phyloP scores from a whole-genome alignment of 1,140 invertebrate genomes.

The Drosophila rhopaloa region DNA sequence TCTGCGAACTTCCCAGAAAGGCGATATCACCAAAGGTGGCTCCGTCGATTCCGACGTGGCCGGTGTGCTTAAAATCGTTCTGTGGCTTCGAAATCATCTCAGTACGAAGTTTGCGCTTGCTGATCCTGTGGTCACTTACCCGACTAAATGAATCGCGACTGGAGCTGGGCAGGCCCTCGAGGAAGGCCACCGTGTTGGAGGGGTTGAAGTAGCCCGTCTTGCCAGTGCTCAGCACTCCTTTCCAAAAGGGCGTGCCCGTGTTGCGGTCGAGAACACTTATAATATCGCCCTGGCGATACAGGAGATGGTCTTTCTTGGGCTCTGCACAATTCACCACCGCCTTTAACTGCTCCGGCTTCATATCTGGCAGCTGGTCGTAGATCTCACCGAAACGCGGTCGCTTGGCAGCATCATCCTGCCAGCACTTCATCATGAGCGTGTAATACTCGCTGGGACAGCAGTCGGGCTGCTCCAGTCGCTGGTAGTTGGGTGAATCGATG shows the following conservation, averaged over 20 bases:
- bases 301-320: constrained; percentile 88
- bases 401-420: constrained; percentile 95
- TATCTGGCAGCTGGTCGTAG: constrained; percentile 91
- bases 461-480: constrained; percentile 95
- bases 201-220: constrained; percentile 96
- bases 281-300: constrained; percentile 94
- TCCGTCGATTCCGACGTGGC: constrained; percentile 98
- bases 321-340: constrained; percentile 85
- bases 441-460: constrained; percentile 98
- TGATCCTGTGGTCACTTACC: constrained; percentile 83
- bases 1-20: constrained; percentile 88
- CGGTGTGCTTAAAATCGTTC: constrained; percentile 98
- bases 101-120: constrained; percentile 89
- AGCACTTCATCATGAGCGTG: constrained; percentile 96
- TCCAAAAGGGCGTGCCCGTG: constrained; percentile 89
- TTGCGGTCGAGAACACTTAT: constrained; percentile 97
- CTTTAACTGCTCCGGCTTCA: constrained; percentile 96
- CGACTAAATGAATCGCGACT: constrained; percentile 81
- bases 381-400: constrained; percentile 96
- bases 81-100: constrained; percentile 99
- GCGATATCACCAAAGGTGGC: constrained; percentile 98
- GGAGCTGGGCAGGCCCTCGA: constrained; percentile 91
- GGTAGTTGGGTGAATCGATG: constrained; percentile 96
- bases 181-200: constrained; percentile 93
- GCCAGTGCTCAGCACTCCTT: constrained; percentile 92